Base-by-base conservation (phyloP, 2,113 vertebrate genomes). In the Protobothrops flavoviridis region DNA sequence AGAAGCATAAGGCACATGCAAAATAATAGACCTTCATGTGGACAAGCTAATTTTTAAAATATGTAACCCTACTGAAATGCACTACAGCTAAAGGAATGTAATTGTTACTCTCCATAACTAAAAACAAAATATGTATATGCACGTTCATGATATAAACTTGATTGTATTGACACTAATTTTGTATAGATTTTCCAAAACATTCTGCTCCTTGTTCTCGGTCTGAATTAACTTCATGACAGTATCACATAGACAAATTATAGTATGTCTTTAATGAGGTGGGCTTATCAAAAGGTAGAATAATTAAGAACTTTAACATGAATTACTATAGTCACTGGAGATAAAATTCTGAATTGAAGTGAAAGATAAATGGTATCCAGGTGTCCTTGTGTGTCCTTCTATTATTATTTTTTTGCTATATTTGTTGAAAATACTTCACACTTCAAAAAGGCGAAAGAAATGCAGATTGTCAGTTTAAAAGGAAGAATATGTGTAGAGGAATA, bases 261-360 rank as follows among this genome's bases (percentile, higher is more conserved):
- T 11, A 50, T 50, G 21, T 26, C 24, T 52, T 85, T 91, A 90
- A 74, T 69, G 53, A 88, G 4, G 24, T 87, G 86, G 59, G 85
- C 1, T 45, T 89, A 55, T 12, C 85, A 92, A 87, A 91, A 0
- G 0, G 0, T 91, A 24, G 33, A 11, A 0, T 55, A 90, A 92
- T 26, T 29, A 3, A 53, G 45, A 3, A n/a, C 3, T 23, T 88
- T n/a, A 17, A 5, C 11, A 20, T n/a, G 0, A 45, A n/a, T 52
- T 24, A 26, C 9, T 89, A 33, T 61, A 5, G 4, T 61, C 56
- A 45, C 8, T 61, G 26, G 24, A 29, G 57, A 50, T 64, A 26
- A 48, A 61, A 50, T 39, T 57, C 55, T 45, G 33, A 39, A 69
- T 3, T 53, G 11, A 12, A 33, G 48, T 20, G n/a, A 39, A 23